These are phyloP conservation scores for Dolichoris vasculosae DNA, from an alignment of 1,140 invertebrate genomes.

Conservation along the genomic window DNA sequence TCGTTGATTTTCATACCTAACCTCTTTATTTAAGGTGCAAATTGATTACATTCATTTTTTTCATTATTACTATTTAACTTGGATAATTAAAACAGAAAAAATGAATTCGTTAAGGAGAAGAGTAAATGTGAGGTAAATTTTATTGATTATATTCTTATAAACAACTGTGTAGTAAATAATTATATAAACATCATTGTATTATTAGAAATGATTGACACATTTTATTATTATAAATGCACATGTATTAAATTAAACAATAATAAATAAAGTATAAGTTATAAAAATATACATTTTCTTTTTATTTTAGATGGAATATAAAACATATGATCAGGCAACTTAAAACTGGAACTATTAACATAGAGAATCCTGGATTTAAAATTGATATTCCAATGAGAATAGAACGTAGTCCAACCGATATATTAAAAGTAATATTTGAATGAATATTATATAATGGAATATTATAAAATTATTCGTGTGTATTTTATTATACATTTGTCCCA, in stretches of 20 bases:
- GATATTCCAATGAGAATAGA: conserved; percentile 81
- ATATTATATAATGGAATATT: conserved; percentile 33
- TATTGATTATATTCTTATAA: background rate
- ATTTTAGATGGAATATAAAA: conserved; percentile 51
- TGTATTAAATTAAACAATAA: background rate
- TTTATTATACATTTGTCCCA: conserved; percentile 31
- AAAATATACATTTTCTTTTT: conserved; percentile 27
- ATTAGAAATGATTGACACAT: too few species aligned
- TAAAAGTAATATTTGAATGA: conserved; percentile 74
- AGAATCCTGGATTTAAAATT: conserved; percentile 63
- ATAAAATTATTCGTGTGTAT: background rate
- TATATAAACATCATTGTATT: too few species aligned
- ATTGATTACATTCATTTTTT: background rate
- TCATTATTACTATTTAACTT: background rate
- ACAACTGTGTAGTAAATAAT: background rate
- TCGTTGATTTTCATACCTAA: background rate
- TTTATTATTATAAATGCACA: too few species aligned
- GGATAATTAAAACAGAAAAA: background rate
- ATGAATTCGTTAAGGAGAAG: conserved; percentile 53
- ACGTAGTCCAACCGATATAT: conserved; percentile 86
- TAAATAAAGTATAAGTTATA: background rate
- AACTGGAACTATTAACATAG: conserved; percentile 43
- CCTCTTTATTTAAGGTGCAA: background rate
- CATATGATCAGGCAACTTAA: conserved; percentile 54
- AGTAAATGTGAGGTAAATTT: conserved; percentile 38